Evolutionary conservation across 2,888 invertebrate species (phyloP), one percentile per base, ranked within the genome.

Genomic region (Linnaemya tessellans): DNA sequence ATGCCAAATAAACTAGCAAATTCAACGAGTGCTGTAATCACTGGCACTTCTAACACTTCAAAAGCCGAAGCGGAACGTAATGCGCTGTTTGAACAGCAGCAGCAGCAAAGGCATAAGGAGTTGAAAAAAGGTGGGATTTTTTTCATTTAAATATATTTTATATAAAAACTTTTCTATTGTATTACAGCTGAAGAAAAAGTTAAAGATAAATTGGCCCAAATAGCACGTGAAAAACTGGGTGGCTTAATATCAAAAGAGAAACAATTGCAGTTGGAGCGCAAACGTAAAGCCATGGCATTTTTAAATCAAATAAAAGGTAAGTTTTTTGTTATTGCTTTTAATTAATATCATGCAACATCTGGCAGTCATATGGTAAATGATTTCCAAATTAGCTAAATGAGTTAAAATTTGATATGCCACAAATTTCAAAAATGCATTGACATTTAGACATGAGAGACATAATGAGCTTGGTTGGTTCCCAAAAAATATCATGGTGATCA

Each of bases 281-380:
- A 97, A 88, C 95, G 95, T 35, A 96, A 96, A 88, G 97, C 97
- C 0, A 96, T 97, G 11, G 96, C 96, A 90, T 97, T 98, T 92
- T 94, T 97, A 11, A 92, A 91, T 88, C 92, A 93, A 88, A 93
- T 93, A n/a, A 92, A 92, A 89, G 90, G 93, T 92, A 68, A 49
- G 62, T 64, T 41, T 64, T 1, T 43, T 64, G 0, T 41, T 64
- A 8, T 43, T 64, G 0, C 8, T 3, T 8, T 58, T 58, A 58
- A 15, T 58, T 22, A 15, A 10, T 46, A 15, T 46, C 5, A 15
- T 46, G 13, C 46, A 11, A 38, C 11, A 46, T 5, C 15, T 46
- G n/a, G n/a, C n/a, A n/a, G n/a, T n/a, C n/a, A n/a, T n/a, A n/a
- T n/a, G n/a, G n/a, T n/a, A n/a, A n/a, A n/a, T n/a, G n/a, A n/a